Conservation (phyloP, 2,113 vertebrate species). For the Motacilla alba region DNA sequence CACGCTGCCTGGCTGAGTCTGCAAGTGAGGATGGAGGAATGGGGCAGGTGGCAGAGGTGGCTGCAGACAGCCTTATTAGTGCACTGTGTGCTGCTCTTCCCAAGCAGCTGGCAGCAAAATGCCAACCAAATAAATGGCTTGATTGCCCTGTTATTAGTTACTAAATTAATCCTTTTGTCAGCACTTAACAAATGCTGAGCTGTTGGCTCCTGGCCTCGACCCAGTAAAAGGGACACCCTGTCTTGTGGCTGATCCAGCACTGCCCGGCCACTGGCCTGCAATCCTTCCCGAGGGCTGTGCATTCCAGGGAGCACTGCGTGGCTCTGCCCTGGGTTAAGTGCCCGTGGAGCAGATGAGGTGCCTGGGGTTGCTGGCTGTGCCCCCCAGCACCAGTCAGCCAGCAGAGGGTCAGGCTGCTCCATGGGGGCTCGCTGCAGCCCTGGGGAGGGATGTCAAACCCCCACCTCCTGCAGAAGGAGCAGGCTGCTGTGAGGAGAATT, state of each 20-base stretch:
- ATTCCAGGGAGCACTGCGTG: rapidly evolving
- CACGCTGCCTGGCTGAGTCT: not conserved
- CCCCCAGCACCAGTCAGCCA: not conserved
- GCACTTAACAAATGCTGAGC: constrained; percentile 28
- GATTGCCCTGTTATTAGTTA: constrained; percentile 46
- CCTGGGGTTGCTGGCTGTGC: not conserved
- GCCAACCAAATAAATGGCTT: constrained; percentile 10
- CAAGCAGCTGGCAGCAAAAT: not conserved
- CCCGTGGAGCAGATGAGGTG: not conserved
- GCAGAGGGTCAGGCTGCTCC: not conserved
- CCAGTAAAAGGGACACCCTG: not conserved
- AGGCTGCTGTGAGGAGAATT: not conserved
- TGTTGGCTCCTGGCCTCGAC: not conserved
- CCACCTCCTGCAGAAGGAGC: not conserved
- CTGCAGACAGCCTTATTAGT: not conserved
- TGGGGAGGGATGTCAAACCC: not conserved
- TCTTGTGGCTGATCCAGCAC: not conserved
- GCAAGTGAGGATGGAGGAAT: rapidly evolving
- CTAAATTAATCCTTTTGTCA: constrained; percentile 48
- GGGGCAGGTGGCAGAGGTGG: not conserved
- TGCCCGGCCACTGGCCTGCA: rapidly evolving
- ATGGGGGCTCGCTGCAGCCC: rapidly evolving
- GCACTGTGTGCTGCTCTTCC: not conserved
- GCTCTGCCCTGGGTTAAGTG: not conserved
- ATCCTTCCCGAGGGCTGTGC: not conserved